Base-by-base conservation (phyloP, 2,888 invertebrate species). In the Listrodromus nycthemerus region DNA sequence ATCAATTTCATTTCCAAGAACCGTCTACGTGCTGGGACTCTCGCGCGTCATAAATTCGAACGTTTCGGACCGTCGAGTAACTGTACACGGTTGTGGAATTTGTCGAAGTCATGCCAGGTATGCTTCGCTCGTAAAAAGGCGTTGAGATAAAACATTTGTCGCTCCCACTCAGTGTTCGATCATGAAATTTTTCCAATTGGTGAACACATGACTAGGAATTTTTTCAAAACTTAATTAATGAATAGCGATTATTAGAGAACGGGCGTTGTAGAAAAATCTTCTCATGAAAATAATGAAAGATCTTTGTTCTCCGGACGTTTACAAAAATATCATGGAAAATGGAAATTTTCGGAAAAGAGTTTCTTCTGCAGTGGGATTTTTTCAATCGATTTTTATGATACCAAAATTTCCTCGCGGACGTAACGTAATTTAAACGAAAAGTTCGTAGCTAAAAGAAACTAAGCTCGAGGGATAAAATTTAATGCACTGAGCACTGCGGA, bases 401-500 rank as follows among this genome's bases (percentile, higher is more conserved):
- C 6, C 1, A 6, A n/a, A n/a, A 61, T 24, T n/a, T 13, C 24
- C 61, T 61, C 0, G 24, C 24, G 21, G 19, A 52, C 21, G 21
- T 21, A 52, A 10, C 21, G 10, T 52, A 8, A 52, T 52, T 8
- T 24, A 13, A 27, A 5, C 1, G 58, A 16, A 58, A 58, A 24
- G 16, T 27, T n/a, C 27, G 16, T 19, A 5, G 24, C 4, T 58
- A 27, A 16, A 61, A 61, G 16, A 61, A 27, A 27, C 16, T 16
- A 61, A n/a, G 13, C 61, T 2, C 6, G 30, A 16, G 10, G 13
- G 21, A 52, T 63, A n/a, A 2, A 27, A 52, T 79, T 45, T 7
- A 79, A 71, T 71, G 13, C 6, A 19, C 7, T 50, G 27, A 45
- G 61, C 71, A 55, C 41, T 13, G 16, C 13, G 45, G 33, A 71